Evolutionary conservation across 35 echinoderm and acorn worm species (phyloP).

Genomic region (Holothuria glaberrima): DNA sequence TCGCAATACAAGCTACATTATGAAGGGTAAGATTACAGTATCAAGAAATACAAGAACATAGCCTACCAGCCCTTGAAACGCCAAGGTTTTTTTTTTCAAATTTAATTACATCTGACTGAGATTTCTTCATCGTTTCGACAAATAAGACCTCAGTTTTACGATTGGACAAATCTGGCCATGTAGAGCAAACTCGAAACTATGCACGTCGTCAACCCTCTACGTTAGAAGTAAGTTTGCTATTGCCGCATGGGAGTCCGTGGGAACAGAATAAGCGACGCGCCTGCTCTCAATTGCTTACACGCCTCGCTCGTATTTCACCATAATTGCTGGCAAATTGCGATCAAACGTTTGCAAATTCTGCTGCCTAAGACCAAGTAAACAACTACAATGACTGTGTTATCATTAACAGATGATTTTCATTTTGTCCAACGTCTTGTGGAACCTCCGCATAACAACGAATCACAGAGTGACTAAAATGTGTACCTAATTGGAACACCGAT

Average conservation of each 20-base stretch:
- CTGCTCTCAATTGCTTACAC: conserved; percentile 44
- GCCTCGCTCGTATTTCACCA: neutral
- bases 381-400: neutral
- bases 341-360: neutral
- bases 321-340: conserved; percentile 37
- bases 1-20: too few species aligned
- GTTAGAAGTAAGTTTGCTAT: too few species aligned
- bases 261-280: neutral
- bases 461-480: conserved; percentile 27
- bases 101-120: too few species aligned
- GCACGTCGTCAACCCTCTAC: too few species aligned
- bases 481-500: conserved; percentile 17
- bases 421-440: neutral
- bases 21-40: too few species aligned
- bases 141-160: too few species aligned
- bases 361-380: conserved; percentile 19
- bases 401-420: conserved; percentile 1
- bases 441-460: conserved; percentile 4
- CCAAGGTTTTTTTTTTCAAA: too few species aligned
- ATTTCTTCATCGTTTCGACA: too few species aligned
- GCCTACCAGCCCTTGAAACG: too few species aligned
- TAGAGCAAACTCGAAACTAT: too few species aligned
- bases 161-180: too few species aligned
- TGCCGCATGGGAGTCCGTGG: neutral
- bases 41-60: too few species aligned